Evolutionary conservation across 1,140 invertebrate species (phyloP).

Genomic region (Metaphire vulgaris): DNA sequence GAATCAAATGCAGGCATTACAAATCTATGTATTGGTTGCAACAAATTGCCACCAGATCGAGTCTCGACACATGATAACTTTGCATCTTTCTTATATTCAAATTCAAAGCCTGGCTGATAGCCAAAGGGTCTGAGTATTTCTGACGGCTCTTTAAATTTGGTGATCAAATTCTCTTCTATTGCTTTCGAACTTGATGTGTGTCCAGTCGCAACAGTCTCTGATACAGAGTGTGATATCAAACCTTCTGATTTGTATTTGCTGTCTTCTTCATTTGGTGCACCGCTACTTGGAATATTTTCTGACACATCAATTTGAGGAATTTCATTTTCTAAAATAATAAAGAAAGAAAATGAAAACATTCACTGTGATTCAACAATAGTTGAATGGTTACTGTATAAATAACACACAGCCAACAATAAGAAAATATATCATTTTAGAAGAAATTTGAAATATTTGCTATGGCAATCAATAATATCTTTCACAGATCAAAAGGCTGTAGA

Average conservation of each 20-base stretch:
- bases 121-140: background rate
- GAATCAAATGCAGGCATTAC: background rate
- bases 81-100: background rate
- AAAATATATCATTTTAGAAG: no score
- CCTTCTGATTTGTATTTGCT: no score
- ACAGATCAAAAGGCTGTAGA: no score
- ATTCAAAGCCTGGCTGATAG: background rate
- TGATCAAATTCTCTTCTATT: background rate
- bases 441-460: no score
- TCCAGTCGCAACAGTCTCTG: no score
- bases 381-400: no score
- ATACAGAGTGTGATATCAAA: no score
- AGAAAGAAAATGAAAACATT: background rate
- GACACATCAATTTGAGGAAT: background rate
- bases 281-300: background rate
- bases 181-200: background rate
- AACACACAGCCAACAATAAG: no score
- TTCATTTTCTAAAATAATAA: background rate
- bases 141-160: background rate
- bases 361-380: background rate
- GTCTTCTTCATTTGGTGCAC: slow-evolving; percentile 1
- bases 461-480: no score
- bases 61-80: slow-evolving; percentile 3
- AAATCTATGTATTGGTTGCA: background rate
- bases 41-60: slow-evolving; percentile 8